Evolutionary conservation across 2,113 vertebrate genomes (phyloP), one percentile per base, ranked within the genome.

Genomic region (Neogobius melanostomus): DNA sequence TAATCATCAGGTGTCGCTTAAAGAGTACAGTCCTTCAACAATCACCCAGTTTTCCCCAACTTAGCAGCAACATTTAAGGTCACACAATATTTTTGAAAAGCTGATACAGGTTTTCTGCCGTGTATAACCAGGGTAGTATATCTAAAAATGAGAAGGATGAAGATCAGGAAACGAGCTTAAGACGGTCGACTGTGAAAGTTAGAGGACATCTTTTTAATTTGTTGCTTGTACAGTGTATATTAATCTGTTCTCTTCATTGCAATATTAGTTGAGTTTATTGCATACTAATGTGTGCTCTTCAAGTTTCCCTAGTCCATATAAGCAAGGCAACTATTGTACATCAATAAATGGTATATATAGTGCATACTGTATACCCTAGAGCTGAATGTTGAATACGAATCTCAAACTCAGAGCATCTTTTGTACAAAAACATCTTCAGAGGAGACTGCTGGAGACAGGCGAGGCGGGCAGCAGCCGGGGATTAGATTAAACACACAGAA

Each of bases 1-100:
- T 76, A 81, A 81, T 89, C 82, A 87, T 88, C 85, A 85, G 84
- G 84, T 88, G 87, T 87, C 89, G 87, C 84, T 82, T 84, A 76
- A 80, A 71, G 74, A 83, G 79, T 74, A 83, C 75, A 50, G 69
- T 74, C 69, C 75, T 74, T 59, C 7, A 4, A 71, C 69, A 59
- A 75, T 75, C 47, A 5, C 79, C 57, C 66, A 63, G 63, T 64
- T 82, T 84, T 87, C 72, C 74, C 75, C 73, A 54, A 81, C 82
- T 85, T 75, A 83, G 85, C 85, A 82, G 65, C 59, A 45, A 5
- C 64, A 79, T 76, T 76, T 79, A 75, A 81, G 79, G 76, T 72
- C 74, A 53, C 42, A 5, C 57, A 62, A 69, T 71, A 51, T 78
- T 85, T n/a, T 83, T 50, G 72, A 82, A 79, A 46, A 46, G 71